Base-by-base conservation (phyloP, 2,113 vertebrate genomes). In the Phaethornis superciliosus region DNA sequence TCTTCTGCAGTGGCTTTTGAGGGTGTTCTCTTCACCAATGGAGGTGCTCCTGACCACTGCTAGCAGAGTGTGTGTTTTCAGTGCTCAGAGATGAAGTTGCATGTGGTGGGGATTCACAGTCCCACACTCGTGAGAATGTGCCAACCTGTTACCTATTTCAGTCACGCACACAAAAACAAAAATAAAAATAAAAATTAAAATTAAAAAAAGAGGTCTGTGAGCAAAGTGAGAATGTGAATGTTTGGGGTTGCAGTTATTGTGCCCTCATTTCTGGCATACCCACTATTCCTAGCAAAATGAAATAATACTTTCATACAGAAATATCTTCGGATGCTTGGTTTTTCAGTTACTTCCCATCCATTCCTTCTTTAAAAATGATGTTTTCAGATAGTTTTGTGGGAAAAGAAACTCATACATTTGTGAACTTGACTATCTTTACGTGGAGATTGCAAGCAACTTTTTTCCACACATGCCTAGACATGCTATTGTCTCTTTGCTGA, bases 171-270 rank as follows among this genome's bases (percentile, higher is more conserved):
- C 10, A 68, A 55, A 55, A 49, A 49, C 23, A 49, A 15, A 26
- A 13, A 26, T 49, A 3, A 2, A 37, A 37, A 37, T 37, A 9
- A 68, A 52, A 55, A 49, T n/a, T n/a, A 49, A 11, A 49, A 15
- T n/a, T n/a, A 46, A 72, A 51, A 62, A 62, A n/a, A 7, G 6
- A 15, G 7, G 9, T 0, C 35, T 75, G n/a, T 68, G 46, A 81
- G 47, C 52, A 74, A 74, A 94, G 59, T 49, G 69, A 71, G 62
- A 87, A 47, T 76, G 75, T 56, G 49, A 59, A 69, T 65, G 32
- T 70, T 80, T 80, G 55, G 59, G 79, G 32, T n/a, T 85, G 67
- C 42, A 82, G 54, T 30, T 75, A 15, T 64, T 15, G 9, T 68
- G 56, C 47, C 37, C 28, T 63, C 37, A 37, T n/a, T 59, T 84